phyloP scores from a whole-genome alignment of 2,797 vertebrate species.

The Sebastes reedi region DNA sequence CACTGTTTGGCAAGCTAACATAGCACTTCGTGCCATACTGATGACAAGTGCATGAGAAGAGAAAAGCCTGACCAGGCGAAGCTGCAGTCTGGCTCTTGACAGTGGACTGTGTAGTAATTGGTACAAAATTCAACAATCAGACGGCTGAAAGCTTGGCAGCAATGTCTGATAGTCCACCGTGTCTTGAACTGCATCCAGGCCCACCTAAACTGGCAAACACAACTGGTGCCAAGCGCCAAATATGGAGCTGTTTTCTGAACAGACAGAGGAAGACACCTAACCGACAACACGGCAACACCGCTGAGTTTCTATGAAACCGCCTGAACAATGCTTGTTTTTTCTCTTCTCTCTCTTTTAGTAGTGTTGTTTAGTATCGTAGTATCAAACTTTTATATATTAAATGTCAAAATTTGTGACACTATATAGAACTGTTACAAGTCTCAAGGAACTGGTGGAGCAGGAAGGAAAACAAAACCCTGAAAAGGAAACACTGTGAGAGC shows the following conservation, averaged over 20 bases:
- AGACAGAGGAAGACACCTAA: conserved; percentile 42
- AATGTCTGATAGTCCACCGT: conserved; percentile 21
- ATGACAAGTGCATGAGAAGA: conserved; percentile 6
- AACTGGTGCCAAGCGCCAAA: conserved; percentile 34
- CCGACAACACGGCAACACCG: conserved; percentile 25
- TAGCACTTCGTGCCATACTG: neutral
- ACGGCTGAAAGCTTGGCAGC: conserved; percentile 41
- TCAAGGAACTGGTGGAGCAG: conserved; percentile 22
- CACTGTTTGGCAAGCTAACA: neutral
- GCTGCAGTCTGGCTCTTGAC: conserved; percentile 30
- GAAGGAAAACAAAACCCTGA: conserved; percentile 49
- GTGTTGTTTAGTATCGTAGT: conserved; percentile 10
- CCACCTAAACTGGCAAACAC: conserved; percentile 26
- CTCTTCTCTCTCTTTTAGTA: neutral
- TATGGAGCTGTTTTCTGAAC: conserved; percentile 19
- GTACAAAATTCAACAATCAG: conserved; percentile 43
- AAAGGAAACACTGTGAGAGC: conserved; percentile 42
- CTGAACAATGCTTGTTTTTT: conserved; percentile 21
- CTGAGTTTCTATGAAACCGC: conserved; percentile 16
- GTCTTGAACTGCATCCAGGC: conserved; percentile 42
- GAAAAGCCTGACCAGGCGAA: neutral
- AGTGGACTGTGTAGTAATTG: conserved; percentile 32
- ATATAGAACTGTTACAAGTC: conserved; percentile 29
- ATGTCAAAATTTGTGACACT: conserved; percentile 54
- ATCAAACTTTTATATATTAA: conserved; percentile 53